Evolutionary conservation across 2,797 vertebrate genomes (phyloP), one percentile per base, ranked within the genome.

Genomic region (Tapirus indicus): DNA sequence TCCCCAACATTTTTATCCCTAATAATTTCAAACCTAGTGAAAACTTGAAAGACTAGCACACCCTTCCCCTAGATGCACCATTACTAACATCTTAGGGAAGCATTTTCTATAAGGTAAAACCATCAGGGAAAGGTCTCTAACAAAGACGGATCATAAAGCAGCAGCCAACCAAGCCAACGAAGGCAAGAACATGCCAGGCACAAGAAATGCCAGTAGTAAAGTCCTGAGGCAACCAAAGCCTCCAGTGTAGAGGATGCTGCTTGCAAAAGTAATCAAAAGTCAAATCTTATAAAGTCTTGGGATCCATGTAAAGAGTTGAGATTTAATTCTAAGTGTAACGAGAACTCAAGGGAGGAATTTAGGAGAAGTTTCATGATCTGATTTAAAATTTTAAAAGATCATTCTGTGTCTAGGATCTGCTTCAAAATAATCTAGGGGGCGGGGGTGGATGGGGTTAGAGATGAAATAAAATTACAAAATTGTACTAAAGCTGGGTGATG

Each of bases 31-130:
- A 86, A 72, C 38, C 35, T 44, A 74, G 29, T 79, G 18, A 71
- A 88, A 97, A 87, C 25, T 0, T 87, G 23, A 38, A 94, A 97
- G 56, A 64, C 52, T 41, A 85, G 21, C n/a, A 79, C 3, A n/a
- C 6, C 8, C 35, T 66, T 90, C 32, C 66, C 52, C 64, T 84
- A 72, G 12, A 84, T 41, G 14, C 17, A 84, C 25, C 12, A 91
- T 6, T 88, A 47, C 32, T 84, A 71, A 79, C 29, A 52, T 72
- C 88, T 87, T 84, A 88, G 11, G 47, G 5, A 64, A 84, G 84
- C 27, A 68, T 72, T 74, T 90, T 49, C 88, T 27, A 82, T 5
- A 71, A 3, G 1, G 66, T 88, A 93, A 88, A 93, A 66, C 32
- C 14, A 41, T n/a, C 56, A 69, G 41, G 8, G 10, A 91, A 84